Evolutionary conservation across 2,797 vertebrate species (phyloP).

Genomic region (Rhynchonycteris naso): DNA sequence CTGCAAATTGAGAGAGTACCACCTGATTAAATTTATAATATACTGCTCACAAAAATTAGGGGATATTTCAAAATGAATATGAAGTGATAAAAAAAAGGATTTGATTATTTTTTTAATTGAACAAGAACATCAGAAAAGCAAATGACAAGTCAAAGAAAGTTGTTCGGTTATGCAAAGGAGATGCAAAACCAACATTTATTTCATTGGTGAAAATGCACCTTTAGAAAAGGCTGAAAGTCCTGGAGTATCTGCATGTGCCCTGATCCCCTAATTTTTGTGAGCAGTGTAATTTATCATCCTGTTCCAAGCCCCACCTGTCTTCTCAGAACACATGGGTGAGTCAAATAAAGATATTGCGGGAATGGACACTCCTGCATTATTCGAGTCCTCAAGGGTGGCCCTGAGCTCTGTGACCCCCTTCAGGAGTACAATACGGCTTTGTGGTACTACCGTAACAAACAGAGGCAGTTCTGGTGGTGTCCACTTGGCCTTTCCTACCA

Average conservation of each 20-base stretch:
- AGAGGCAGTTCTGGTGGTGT: not conserved
- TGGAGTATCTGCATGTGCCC: no score
- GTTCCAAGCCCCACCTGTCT: not conserved
- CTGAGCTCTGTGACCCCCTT: rapidly evolving
- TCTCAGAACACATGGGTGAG: not conserved
- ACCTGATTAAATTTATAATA: not conserved
- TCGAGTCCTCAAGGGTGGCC: rapidly evolving
- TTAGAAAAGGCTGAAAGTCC: no score
- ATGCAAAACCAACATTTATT: no score
- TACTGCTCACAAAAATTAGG: no score
- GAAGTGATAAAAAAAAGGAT: no score
- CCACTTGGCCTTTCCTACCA: not conserved
- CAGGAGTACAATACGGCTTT: rapidly evolving
- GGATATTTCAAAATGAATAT: no score
- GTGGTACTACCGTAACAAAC: not conserved
- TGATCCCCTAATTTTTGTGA: no score
- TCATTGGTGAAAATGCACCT: no score
- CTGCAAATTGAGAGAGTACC: not conserved
- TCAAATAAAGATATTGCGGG: rapidly evolving
- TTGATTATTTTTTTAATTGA: no score
- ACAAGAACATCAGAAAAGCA: no score
- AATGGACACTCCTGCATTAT: not conserved
- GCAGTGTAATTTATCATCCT: not conserved
- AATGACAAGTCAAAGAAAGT: no score
- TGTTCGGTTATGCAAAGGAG: no score